Conservation (phyloP, 2,113 vertebrate species). For the Riparia riparia region DNA sequence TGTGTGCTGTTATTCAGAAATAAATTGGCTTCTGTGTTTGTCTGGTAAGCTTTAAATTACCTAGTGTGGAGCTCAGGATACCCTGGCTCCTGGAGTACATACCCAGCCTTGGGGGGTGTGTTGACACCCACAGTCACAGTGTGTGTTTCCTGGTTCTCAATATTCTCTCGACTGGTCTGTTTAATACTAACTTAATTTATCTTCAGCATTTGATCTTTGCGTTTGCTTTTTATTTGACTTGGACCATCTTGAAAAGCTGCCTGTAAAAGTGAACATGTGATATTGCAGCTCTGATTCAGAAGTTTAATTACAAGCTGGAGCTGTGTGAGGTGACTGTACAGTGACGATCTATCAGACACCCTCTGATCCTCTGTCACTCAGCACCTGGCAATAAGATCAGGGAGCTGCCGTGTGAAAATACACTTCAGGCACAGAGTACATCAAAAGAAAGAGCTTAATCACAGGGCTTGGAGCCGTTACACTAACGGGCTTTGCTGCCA, state of each 20-base stretch:
- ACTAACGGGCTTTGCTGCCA: background rate
- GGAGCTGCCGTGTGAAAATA: background rate
- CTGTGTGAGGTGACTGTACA: background rate
- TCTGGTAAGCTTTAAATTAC: background rate
- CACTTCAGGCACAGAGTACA: background rate
- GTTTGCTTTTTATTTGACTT: background rate
- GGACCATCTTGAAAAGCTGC: background rate
- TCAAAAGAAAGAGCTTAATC: conserved; percentile 14
- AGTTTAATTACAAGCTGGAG: background rate
- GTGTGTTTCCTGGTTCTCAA: background rate
- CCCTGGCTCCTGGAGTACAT: background rate
- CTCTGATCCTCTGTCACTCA: background rate
- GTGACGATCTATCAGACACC: background rate
- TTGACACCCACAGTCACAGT: background rate
- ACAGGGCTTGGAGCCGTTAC: background rate
- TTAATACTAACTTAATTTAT: conserved; percentile 10
- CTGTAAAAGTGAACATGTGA: background rate
- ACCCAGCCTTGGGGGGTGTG: background rate
- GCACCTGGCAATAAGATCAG: conserved; percentile 39
- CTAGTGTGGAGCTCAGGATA: background rate
- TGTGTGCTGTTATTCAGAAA: background rate
- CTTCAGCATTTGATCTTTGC: background rate
- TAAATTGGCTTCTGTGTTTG: background rate
- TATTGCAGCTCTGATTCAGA: background rate
- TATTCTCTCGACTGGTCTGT: background rate